Base-by-base conservation (phyloP, 2,888 invertebrate species). In the Calameuta filiformis region DNA sequence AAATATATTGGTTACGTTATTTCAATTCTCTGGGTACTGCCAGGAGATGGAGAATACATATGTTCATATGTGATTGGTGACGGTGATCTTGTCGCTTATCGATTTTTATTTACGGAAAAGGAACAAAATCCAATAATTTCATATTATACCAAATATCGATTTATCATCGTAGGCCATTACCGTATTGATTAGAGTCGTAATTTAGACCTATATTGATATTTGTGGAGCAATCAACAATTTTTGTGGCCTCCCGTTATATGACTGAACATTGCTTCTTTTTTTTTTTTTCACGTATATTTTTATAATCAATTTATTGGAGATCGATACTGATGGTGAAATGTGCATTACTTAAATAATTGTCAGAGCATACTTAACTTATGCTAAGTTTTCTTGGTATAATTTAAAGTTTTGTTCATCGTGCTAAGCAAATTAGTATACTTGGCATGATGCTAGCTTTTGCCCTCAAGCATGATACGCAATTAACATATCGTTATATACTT, bases 1-100 rank as follows among this genome's bases (percentile, higher is more conserved):
- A 76, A 73, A 69, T 56, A 56, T 76, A 71, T 68, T 75, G 35
- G 2, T 40, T 40, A 40, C 40, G 6, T 56, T 68, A 56, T 75
- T 15, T 71, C 75, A 56, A 31, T 34, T 56, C 3, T 77, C 9
- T 56, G 69, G 33, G 35, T n/a, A 34, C 11, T 75, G 15, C 15
- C 15, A 35, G 1, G 15, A 75, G 56, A 73, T 75, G 56, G 9
- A 31, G 56, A n/a, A 75, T 75, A 23, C 9, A 56, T 56, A 40
- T 15, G 9, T 56, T 56, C 2, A 56, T 56, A 9, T 23, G 56
- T 23, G 56, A 23, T 23, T 23, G 23, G 23, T 56, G 56, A 56
- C 56, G 23, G 2, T 23, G 56, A 56, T 56, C 56, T 56, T 23
- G 23, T 56, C 23, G 56, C 23, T 56, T 56, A 56, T 56, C 56